phyloP scores from a whole-genome alignment of 2,888 invertebrate genomes.

The Holacanthella duospinosa region DNA sequence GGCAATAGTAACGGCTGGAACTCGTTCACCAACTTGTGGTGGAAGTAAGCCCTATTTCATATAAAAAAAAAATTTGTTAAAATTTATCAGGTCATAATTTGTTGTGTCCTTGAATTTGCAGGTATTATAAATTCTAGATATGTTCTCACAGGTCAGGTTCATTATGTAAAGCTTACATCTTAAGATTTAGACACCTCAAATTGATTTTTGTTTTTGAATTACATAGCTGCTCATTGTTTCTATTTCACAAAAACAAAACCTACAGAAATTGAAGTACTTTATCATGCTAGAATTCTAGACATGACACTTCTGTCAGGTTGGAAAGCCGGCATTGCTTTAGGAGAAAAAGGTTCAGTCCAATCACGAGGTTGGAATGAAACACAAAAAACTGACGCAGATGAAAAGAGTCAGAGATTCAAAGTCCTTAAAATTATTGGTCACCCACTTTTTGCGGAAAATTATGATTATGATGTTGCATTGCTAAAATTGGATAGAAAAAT shows the following conservation, averaged over 20 bases:
- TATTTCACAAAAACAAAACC: slow-evolving; percentile 10
- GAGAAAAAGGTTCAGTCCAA: slow-evolving; percentile 27
- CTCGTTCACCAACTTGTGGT: slow-evolving; percentile 20
- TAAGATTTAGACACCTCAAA: too few relatives aligned
- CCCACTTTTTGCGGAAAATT: slow-evolving; percentile 21
- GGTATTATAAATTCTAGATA: slow-evolving; percentile 11
- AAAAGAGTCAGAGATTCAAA: slow-evolving; percentile 25
- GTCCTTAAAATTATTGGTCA: slow-evolving; percentile 32
- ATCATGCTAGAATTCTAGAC: slow-evolving; percentile 17
- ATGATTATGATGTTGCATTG: slow-evolving; percentile 32
- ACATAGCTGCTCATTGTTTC: slow-evolving; percentile 24
- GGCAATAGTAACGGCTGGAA: slow-evolving; percentile 21
- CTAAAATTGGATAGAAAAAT: slow-evolving; percentile 25
- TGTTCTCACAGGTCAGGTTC: slow-evolving; percentile 3
- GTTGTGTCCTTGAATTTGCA: background rate
- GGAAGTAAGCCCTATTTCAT: background rate
- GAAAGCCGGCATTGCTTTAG: background rate
- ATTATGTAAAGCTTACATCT: background rate
- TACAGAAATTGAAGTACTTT: slow-evolving; percentile 12
- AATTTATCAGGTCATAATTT: background rate
- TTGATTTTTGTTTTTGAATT: background rate
- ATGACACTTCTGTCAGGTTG: slow-evolving; percentile 8
- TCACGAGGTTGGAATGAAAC: slow-evolving; percentile 21
- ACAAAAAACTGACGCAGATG: slow-evolving; percentile 23
- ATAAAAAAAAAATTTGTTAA: background rate